phyloP scores from a whole-genome alignment of 2,888 invertebrate genomes.

The Agrochola circellaris region DNA sequence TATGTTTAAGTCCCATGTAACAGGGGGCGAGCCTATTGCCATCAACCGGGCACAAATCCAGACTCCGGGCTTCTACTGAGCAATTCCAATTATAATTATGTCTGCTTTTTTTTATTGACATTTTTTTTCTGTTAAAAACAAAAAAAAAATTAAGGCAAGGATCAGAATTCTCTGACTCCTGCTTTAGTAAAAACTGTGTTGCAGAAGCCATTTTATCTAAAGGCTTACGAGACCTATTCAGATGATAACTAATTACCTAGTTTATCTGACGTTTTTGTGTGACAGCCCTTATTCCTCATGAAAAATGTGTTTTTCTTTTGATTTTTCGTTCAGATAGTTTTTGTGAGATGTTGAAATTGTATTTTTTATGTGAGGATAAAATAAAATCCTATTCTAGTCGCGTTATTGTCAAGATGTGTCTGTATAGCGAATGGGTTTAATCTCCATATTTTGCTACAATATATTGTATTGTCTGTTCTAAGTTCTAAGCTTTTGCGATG shows the following conservation, averaged over 20 bases:
- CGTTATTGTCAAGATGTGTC: constrained; percentile 24
- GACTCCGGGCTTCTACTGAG: too few relatives aligned
- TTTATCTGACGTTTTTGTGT: background rate
- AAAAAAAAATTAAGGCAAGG: too few relatives aligned
- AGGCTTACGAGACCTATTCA: background rate
- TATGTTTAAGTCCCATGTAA: too few relatives aligned
- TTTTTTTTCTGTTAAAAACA: too few relatives aligned
- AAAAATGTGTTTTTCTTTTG: constrained; percentile 43
- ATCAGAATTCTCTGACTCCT: too few relatives aligned
- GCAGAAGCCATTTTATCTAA: too few relatives aligned
- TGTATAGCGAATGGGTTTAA: constrained; percentile 18
- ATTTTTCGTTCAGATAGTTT: constrained; percentile 46
- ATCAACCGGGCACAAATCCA: too few relatives aligned
- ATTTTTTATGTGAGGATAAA: constrained; percentile 33
- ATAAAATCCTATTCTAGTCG: constrained; percentile 27
- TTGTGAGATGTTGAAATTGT: constrained; percentile 33
- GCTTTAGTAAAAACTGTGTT: too few relatives aligned
- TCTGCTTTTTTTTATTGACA: too few relatives aligned
- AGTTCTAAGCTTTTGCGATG: background rate
- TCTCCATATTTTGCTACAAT: constrained; percentile 28
- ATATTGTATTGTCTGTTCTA: background rate
- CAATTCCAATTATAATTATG: too few relatives aligned
- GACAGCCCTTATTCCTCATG: constrained; percentile 29
- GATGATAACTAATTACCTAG: too few relatives aligned
- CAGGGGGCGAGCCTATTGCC: too few relatives aligned